Base-by-base conservation (phyloP, 2,797 vertebrate genomes). In the Denticeps clupeoides region DNA sequence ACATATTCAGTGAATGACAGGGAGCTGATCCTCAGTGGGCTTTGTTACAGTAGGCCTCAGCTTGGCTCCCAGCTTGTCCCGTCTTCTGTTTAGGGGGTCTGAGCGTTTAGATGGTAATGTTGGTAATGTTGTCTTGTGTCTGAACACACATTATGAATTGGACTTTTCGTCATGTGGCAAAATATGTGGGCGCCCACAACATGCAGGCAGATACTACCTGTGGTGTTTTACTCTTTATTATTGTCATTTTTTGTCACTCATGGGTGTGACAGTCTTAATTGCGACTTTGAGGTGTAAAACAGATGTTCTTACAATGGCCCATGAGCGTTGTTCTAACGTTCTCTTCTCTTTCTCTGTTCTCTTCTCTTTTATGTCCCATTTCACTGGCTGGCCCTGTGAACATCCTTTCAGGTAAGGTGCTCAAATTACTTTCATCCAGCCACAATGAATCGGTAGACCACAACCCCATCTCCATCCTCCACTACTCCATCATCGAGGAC, bases 351-450 rank as follows among this genome's bases (percentile, higher is more conserved):
- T 70, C 47, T 63, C 66, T 55, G 25, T 62, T 29, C 61, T 27
- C 59, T 31, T 77, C 60, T 74, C 74, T 83, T 84, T 78, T 71
- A 82, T 83, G 79, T 80, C 74, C 72, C 50, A 69, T 51, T 63
- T 64, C 55, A n/a, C n/a, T n/a, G n/a, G n/a, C n/a, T 62, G 67
- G 57, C 64, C 41, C 59, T 56, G 56, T 58, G 69, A 59, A 75
- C 63, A 32, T 60, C 68, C 65, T 44, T 51, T 73, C 79, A 86
- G 84, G 82, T 86, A 86, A 84, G 82, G 65, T 69, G 65, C 70
- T 72, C 65, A 63, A 57, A 64, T 68, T 58, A 58, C 74, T 74
- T 76, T 77, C 46, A 72, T 80, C 63, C 68, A 46, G 60, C 38
- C 51, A 46, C 65, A 64, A 62, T 68, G 55, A 72, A 43, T 38